phyloP scores from a whole-genome alignment of 2,113 vertebrate genomes.

The Malurus cyaneus region DNA sequence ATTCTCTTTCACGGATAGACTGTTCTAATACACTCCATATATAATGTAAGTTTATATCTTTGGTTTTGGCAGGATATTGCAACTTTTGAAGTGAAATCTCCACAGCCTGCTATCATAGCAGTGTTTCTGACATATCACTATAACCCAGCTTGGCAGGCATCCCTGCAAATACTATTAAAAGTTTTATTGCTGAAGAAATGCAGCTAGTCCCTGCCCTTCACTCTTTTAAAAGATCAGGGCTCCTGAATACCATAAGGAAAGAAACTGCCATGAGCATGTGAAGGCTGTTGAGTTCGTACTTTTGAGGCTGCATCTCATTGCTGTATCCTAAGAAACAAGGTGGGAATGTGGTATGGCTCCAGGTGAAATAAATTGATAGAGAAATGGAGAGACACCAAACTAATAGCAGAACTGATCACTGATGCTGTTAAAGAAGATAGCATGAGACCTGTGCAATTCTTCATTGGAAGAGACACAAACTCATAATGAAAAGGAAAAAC shows the following conservation, averaged over 20 bases:
- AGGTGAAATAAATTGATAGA: not conserved
- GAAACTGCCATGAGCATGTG: not conserved
- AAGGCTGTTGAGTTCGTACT: not conserved
- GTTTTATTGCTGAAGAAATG: not conserved
- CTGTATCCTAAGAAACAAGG: not conserved
- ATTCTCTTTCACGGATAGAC: not conserved
- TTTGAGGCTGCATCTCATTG: not conserved
- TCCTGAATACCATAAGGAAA: not conserved
- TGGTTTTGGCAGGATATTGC: slow-evolving; percentile 6
- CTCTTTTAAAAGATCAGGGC: not conserved
- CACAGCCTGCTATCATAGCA: not conserved
- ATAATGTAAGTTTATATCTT: not conserved
- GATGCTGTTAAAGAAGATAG: not conserved
- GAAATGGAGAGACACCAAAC: not conserved
- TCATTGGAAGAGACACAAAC: not conserved
- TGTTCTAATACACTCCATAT: not conserved
- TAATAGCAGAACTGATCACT: not conserved
- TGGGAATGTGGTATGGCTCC: not conserved
- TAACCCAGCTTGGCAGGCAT: slow-evolving; percentile 26
- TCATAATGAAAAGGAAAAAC: not conserved
- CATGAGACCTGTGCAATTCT: not conserved
- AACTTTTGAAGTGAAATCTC: slow-evolving; percentile 54
- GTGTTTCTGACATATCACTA: slow-evolving; percentile 35
- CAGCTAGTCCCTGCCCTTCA: not conserved
- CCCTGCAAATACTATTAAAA: slow-evolving; percentile 6